Conservation (phyloP, 2,797 vertebrate genomes). For the Varecia variegata region DNA sequence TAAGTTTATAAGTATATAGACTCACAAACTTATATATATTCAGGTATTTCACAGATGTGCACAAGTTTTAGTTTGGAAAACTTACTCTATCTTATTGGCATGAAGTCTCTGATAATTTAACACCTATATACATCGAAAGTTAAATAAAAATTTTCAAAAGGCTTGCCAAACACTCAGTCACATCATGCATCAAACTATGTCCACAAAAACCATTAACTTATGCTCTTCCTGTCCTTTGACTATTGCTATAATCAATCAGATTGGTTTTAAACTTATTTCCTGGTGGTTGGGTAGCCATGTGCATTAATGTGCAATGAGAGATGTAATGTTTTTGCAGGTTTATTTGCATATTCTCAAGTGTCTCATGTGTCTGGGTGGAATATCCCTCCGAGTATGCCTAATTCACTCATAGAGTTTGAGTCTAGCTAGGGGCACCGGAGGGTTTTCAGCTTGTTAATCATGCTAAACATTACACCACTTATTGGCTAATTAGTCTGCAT, state of each 20-base stretch:
- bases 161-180: background rate
- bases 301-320: background rate
- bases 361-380: background rate
- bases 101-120: slow-evolving; percentile 47
- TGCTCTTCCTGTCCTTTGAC: background rate
- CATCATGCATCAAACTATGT: background rate
- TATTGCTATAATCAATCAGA: background rate
- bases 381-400: background rate
- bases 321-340: background rate
- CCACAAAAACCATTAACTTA: background rate
- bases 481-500: slow-evolving; percentile 54
- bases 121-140: background rate
- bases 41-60: slow-evolving; percentile 44
- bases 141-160: slow-evolving; percentile 38
- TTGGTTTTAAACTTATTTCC: slow-evolving; percentile 18
- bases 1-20: background rate
- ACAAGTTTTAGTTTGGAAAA: slow-evolving; percentile 27
- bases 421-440: background rate
- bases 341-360: background rate
- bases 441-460: background rate
- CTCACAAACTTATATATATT: slow-evolving; percentile 12
- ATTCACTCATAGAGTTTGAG: background rate
- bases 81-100: background rate
- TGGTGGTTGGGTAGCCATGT: background rate
- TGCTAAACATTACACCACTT: background rate